A percentile compares a stretch with the other conserved stretches of the same genome.
These are phyloP conservation scores for Hafferia zeledoni DNA, from an alignment of 2,797 vertebrate species.

Conservation along the genomic window DNA sequence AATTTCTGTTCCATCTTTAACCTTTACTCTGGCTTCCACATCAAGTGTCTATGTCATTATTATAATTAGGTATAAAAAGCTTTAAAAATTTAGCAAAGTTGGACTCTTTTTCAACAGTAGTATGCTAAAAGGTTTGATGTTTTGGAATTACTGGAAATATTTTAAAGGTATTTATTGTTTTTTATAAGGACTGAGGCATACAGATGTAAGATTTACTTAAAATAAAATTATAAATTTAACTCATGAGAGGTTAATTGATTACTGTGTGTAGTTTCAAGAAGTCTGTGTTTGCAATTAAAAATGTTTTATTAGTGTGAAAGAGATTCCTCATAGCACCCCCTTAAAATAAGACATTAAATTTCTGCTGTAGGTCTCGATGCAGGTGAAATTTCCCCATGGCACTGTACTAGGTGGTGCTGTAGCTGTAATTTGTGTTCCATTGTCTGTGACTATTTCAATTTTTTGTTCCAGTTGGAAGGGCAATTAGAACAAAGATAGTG, in stretches of 20 bases:
- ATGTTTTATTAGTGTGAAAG: background rate
- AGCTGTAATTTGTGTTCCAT: background rate
- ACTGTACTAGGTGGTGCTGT: background rate
- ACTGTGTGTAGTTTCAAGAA: background rate
- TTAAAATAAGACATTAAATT: background rate
- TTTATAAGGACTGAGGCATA: background rate
- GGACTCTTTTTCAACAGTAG: background rate
- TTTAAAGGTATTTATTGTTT: background rate
- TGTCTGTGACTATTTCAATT: background rate
- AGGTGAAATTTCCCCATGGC: background rate
- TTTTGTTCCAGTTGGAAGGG: background rate
- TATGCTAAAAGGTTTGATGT: background rate
- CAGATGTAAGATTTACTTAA: background rate
- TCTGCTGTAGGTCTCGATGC: background rate
- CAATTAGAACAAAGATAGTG: background rate
- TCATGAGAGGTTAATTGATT: background rate
- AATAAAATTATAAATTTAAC: background rate
- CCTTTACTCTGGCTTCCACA: background rate
- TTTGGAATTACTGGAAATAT: background rate
- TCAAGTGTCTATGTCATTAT: background rate
- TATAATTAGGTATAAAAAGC: background rate
- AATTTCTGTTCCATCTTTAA: background rate
- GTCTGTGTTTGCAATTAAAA: background rate
- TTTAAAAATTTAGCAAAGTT: background rate
- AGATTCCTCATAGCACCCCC: background rate